Evolutionary conservation across 1,140 invertebrate genomes (phyloP).

Genomic region (Drosophila oshimai): DNA sequence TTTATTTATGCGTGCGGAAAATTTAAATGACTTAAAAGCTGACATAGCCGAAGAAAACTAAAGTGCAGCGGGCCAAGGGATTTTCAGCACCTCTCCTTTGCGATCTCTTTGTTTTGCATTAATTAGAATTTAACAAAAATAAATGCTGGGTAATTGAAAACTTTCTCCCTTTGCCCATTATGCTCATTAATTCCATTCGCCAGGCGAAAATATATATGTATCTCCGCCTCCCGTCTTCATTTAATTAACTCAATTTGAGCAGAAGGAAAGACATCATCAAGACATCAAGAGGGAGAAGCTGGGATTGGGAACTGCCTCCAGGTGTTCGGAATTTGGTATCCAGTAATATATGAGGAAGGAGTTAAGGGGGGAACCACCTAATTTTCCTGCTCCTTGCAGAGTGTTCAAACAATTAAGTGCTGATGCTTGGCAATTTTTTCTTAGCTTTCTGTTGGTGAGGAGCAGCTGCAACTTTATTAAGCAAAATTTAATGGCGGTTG

Average conservation of each 20-base stretch:
- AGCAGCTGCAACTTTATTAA: slow-evolving; percentile 80
- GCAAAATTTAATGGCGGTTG: slow-evolving; percentile 73
- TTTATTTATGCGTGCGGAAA: slow-evolving; percentile 70
- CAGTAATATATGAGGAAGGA: background rate
- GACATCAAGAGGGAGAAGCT: slow-evolving; percentile 17
- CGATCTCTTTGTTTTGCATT: slow-evolving; percentile 43
- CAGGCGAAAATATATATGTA: slow-evolving; percentile 19
- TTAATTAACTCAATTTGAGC: slow-evolving; percentile 57
- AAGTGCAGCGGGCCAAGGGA: slow-evolving; percentile 2
- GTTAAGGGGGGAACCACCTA: background rate
- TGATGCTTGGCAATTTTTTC: slow-evolving; percentile 74
- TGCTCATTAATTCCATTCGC: slow-evolving; percentile 73
- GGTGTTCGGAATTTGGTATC: slow-evolving; percentile 10
- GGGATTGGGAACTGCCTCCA: slow-evolving; percentile 28
- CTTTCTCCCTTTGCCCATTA: slow-evolving; percentile 46
- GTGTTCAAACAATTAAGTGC: slow-evolving; percentile 74
- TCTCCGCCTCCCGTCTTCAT: slow-evolving; percentile 10
- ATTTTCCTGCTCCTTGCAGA: slow-evolving; percentile 1
- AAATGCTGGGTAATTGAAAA: slow-evolving; percentile 78
- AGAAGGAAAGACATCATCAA: slow-evolving; percentile 66
- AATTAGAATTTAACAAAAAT: slow-evolving; percentile 80
- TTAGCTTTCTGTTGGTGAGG: background rate
- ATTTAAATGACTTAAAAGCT: slow-evolving; percentile 69
- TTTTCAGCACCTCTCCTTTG: background rate
- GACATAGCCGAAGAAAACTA: slow-evolving; percentile 38